Evolutionary conservation across 2,797 vertebrate species (phyloP).

Genomic region (Sciurus carolinensis): DNA sequence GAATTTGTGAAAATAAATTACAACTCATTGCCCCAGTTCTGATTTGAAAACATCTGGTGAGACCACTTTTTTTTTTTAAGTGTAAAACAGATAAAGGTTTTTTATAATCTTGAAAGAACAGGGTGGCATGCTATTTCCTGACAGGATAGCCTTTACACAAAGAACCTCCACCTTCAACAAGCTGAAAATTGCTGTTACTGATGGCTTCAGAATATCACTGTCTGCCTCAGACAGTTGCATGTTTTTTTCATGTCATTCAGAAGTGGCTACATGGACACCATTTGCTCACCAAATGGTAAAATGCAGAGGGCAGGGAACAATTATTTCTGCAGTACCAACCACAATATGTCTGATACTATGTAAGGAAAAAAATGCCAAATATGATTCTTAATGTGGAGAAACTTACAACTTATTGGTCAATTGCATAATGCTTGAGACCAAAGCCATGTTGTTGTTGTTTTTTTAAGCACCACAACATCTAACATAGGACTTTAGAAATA

Average conservation of each 20-base stretch:
- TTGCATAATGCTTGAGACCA: slow-evolving; percentile 32
- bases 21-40: slow-evolving; percentile 46
- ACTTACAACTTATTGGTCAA: slow-evolving; percentile 41
- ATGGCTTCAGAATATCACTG: slow-evolving; percentile 51
- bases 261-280: slow-evolving; percentile 18
- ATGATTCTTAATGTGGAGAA: slow-evolving; percentile 54
- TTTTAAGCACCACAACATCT: neutral
- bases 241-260: slow-evolving; percentile 57
- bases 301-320: neutral
- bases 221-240: slow-evolving; percentile 27
- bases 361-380: slow-evolving; percentile 49
- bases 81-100: slow-evolving; percentile 53
- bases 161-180: slow-evolving; percentile 67
- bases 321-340: slow-evolving; percentile 54
- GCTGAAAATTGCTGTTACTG: slow-evolving; percentile 52
- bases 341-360: neutral
- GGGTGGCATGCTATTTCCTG: slow-evolving; percentile 50
- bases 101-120: slow-evolving; percentile 58
- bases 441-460: neutral
- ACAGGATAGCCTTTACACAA: slow-evolving; percentile 71
- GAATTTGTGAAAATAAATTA: slow-evolving; percentile 70
- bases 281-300: slow-evolving; percentile 53
- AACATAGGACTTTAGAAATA: slow-evolving; percentile 45
- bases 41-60: slow-evolving; percentile 66
- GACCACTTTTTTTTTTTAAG: neutral